Base-by-base conservation (phyloP, 2,797 vertebrate species). In the Cheirogaleus major region DNA sequence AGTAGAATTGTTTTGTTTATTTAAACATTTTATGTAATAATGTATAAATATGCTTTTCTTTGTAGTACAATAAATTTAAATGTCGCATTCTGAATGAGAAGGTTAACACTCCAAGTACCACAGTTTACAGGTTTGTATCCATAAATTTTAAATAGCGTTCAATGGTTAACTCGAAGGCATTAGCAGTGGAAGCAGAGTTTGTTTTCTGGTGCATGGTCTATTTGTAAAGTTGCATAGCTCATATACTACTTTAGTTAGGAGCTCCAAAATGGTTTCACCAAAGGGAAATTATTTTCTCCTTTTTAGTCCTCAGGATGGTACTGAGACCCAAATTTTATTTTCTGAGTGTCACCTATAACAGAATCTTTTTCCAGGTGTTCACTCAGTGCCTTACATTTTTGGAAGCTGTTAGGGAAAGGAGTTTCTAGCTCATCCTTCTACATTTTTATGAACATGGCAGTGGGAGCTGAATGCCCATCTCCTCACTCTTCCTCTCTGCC, bases 61-160 rank as follows among this genome's bases (percentile, higher is more conserved):
- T 82, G 8, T 88, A 99, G 99, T 99, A 99, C 97, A 99, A 99
- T 98, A 99, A 99, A 96, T 99, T 99, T 97, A 99, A 99, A 96
- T 99, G 99, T 91, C 99, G 99, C 72, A 99, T 99, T 95, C 99
- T 99, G 97, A 99, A 99, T 93, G 99, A 99, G 98, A 99, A 99
- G 92, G 99, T 99, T 55, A 98, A 98, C 75, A 99, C 99, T 0
- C 99, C 99, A 15, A 99, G 99, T 3, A 99, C 99, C 25, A 99
- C 99, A 5, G 98, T 99, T 92, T 99, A 99, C 99, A 99, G 99
- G 99, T 99, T 97, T 11, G 55, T 57, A 13, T 35, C 13, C 11
- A 0, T 32, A 0, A 25, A 4, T 25, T 38, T 43, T 48, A 83
- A 90, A 27, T 0, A 2, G 11, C 14, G 27, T 23, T 85, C 11